Conservation (phyloP, 1,140 invertebrate species). For the Metopolophium dirhodum region DNA sequence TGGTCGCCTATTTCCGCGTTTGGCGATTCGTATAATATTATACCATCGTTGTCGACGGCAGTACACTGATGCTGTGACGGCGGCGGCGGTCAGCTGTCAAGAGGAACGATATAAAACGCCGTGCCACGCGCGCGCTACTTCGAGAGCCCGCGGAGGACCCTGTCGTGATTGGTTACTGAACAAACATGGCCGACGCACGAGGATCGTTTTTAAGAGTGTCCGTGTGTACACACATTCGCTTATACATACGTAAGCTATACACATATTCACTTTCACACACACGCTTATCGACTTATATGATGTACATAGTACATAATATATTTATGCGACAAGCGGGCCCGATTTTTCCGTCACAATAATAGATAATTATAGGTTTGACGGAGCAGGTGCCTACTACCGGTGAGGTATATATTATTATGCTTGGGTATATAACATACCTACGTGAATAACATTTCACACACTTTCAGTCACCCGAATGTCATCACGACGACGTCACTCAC, state of each 20-base stretch:
- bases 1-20: too few relatives aligned
- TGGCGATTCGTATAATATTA: too few relatives aligned
- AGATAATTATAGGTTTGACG: neutral
- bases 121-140: neutral
- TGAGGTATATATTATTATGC: neutral
- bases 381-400: neutral
- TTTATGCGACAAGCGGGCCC: neutral
- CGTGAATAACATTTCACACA: too few relatives aligned
- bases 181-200: slow-evolving; percentile 31
- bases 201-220: neutral
- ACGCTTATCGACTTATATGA: neutral
- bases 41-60: neutral
- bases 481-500: too few relatives aligned
- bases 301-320: neutral
- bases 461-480: too few relatives aligned
- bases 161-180: slow-evolving; percentile 11
- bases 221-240: neutral
- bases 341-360: neutral
- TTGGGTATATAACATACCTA: too few relatives aligned
- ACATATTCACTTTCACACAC: neutral
- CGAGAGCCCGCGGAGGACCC: neutral
- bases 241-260: neutral
- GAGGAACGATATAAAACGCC: neutral
- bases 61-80: neutral
- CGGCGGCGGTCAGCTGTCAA: neutral